Percentiles rank a stretch among this genome's conserved stretches.
phyloP scores from a whole-genome alignment of 2,113 vertebrate genomes.

The Nothobranchius furzeri region DNA sequence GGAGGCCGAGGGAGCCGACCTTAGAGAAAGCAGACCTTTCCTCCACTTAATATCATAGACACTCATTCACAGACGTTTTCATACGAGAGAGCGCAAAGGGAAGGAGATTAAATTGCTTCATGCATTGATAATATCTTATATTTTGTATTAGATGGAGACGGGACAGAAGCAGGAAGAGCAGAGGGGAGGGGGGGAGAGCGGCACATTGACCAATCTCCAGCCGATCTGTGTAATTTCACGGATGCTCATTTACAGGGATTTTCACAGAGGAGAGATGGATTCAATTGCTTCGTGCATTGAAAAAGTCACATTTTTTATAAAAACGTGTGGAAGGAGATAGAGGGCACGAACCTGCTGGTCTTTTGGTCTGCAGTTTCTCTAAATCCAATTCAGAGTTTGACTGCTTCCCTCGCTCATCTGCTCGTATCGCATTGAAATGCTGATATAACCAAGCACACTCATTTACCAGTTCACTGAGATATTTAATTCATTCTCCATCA shows the following conservation, averaged over 20 bases:
- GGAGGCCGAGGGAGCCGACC: slow-evolving; percentile 38
- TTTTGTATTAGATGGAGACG: slow-evolving; percentile 61
- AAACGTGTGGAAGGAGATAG: slow-evolving; percentile 61
- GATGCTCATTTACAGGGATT: slow-evolving; percentile 65
- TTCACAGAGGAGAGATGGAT: slow-evolving; percentile 58
- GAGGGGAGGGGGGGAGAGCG: slow-evolving; percentile 35
- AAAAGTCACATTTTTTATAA: slow-evolving; percentile 72
- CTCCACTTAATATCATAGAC: slow-evolving; percentile 72
- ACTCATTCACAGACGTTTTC: slow-evolving; percentile 74
- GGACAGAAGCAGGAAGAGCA: slow-evolving; percentile 41
- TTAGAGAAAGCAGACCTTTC: slow-evolving; percentile 61
- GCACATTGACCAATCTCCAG: slow-evolving; percentile 64
- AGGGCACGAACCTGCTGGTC: slow-evolving; percentile 62
- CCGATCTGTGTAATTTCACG: slow-evolving; percentile 70
- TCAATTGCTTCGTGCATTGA: slow-evolving; percentile 77
- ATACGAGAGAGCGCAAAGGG: slow-evolving; percentile 58
- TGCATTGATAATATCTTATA: slow-evolving; percentile 77
- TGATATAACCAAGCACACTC: slow-evolving; percentile 35
- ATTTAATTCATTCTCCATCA: slow-evolving; percentile 21
- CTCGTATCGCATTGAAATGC: slow-evolving; percentile 40
- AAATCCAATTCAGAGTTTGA: slow-evolving; percentile 57
- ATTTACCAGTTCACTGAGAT: slow-evolving; percentile 34
- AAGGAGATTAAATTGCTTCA: slow-evolving; percentile 76
- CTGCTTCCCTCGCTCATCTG: slow-evolving; percentile 54
- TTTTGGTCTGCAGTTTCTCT: slow-evolving; percentile 49